Percentiles rank a stretch among this genome's conserved stretches.
Conservation (phyloP, 2,113 vertebrate genomes). For the Hydrolagus affinis region DNA sequence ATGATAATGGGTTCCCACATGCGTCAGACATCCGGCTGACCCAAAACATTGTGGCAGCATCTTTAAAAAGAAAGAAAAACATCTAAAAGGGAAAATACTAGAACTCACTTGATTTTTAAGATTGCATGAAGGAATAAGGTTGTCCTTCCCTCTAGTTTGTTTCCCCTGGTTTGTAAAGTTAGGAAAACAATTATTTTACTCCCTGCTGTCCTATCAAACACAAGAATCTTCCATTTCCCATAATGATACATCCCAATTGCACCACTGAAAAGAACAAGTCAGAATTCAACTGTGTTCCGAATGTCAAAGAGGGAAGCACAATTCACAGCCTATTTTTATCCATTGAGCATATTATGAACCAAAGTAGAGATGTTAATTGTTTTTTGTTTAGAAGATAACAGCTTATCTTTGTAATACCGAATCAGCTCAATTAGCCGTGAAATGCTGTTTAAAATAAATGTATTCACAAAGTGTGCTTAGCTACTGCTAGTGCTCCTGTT, state of each 20-base stretch:
- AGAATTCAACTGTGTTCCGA: background rate
- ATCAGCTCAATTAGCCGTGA: background rate
- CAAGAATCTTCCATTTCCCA: background rate
- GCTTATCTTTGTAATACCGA: background rate
- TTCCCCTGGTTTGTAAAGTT: too few species aligned
- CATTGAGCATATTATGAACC: background rate
- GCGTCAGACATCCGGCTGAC: too few species aligned
- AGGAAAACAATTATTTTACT: background rate
- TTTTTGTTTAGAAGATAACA: background rate
- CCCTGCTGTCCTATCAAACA: background rate
- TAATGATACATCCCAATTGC: background rate
- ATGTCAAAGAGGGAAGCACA: background rate
- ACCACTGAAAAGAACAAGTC: background rate
- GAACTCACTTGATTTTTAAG: too few species aligned
- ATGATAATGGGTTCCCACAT: too few species aligned
- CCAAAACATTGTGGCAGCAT: too few species aligned
- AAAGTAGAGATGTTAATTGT: slow-evolving; percentile 5
- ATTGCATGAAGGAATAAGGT: too few species aligned
- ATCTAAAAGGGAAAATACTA: too few species aligned
- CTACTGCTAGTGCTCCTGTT: background rate
- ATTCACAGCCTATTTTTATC: slow-evolving; percentile 12
- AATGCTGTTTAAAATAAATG: background rate
- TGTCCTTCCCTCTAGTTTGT: too few species aligned
- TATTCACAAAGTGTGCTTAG: background rate
- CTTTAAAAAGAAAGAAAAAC: too few species aligned